Base-by-base conservation (phyloP, 2,888 invertebrate genomes). In the Artemia sinica region DNA sequence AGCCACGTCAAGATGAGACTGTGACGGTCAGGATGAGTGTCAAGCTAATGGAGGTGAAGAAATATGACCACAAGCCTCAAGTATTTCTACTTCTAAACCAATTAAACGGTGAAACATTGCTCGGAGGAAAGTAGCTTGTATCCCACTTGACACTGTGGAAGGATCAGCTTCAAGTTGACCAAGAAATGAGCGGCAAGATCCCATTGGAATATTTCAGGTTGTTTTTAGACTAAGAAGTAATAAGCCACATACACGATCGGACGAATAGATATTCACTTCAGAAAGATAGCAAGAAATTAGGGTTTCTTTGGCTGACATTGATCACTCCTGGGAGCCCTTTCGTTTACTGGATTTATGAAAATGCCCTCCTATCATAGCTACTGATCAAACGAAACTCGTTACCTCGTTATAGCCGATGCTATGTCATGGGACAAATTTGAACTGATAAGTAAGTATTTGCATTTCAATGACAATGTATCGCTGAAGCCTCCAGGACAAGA, bases 301-400 rank as follows among this genome's bases (percentile, higher is more conserved):
- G 28, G 28, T 4, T 28, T 4, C 28, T 28, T 28, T 4, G 28
- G 4, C 28, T 4, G 28, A 28, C 28, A 28, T 28, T 28, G 28
- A 28, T 1, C 28, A 4, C 4, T 28, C 4, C 28, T 28, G 28
- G 28, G 52, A 4, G 14, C 1, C 52, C 1, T 52, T 52, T 2
- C 1, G 14, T 4, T 52, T 52, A 52, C 52, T 11, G 52, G 52
- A 52, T 11, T 52, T n/a, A n/a, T 52, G 52, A 52, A 52, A 52
- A 52, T 52, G 52, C 52, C 52, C n/a, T 52, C 11, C 52, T 52
- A 52, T 52, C 52, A n/a, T n/a, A 52, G 52, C 14, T 52, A 52
- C 52, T 52, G 52, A 4, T 52, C 2, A 52, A 52, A 52, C 52
- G 52, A 52, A 52, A 52, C 52, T 13, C 52, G 52, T 52, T 52